phyloP scores from a whole-genome alignment of 2,888 invertebrate species.

The Platypus cylindrus region DNA sequence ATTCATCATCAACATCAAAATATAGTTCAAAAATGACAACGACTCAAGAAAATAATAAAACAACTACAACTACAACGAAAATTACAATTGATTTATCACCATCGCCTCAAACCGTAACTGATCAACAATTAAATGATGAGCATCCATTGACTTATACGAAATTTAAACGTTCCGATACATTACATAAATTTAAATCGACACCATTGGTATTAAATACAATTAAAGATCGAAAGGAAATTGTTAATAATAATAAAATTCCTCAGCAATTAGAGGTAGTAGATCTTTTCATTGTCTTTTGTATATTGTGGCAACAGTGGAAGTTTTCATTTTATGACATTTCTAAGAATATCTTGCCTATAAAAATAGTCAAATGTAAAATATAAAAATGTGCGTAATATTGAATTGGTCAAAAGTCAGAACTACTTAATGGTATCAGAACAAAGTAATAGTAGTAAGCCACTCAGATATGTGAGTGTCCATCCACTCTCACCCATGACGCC shows the following conservation, averaged over 20 bases:
- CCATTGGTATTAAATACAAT: constrained; percentile 35
- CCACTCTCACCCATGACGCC: no score
- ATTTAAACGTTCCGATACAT: constrained; percentile 23
- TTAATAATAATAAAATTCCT: constrained; percentile 8
- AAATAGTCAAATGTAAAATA: no score
- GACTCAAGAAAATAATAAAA: constrained; percentile 25
- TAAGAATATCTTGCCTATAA: no score
- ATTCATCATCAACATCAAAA: constrained; percentile 29
- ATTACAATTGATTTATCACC: constrained; percentile 36
- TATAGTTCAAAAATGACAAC: constrained; percentile 33
- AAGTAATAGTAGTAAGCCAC: no score
- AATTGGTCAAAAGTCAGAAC: no score
- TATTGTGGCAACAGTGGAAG: no score
- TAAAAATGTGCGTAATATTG: no score
- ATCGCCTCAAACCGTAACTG: constrained; percentile 23
- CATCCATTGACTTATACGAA: constrained; percentile 21
- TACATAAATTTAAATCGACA: constrained; percentile 34
- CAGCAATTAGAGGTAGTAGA: constrained; percentile 13
- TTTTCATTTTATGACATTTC: no score
- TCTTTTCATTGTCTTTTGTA: neutral
- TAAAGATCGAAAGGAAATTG: constrained; percentile 19
- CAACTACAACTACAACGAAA: constrained; percentile 35
- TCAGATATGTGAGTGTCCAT: no score
- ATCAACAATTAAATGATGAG: no score
- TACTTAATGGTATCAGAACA: no score